phyloP scores from a whole-genome alignment of 2,113 vertebrate species.

The Oncorhynchus gorbuscha region DNA sequence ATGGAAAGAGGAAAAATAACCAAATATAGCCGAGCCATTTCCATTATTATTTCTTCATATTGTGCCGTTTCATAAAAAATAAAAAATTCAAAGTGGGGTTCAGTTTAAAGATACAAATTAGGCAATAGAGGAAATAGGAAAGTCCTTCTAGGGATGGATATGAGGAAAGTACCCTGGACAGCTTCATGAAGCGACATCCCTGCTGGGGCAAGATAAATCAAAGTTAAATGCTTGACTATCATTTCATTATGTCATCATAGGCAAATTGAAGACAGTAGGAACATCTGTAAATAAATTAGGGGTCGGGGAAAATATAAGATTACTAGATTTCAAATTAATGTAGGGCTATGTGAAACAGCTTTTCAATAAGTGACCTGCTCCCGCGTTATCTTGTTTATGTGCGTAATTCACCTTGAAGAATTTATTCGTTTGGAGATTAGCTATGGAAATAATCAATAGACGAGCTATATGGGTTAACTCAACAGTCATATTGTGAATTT shows the following conservation, averaged over 20 bases:
- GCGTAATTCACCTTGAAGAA: constrained; percentile 85
- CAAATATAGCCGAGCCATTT: background rate
- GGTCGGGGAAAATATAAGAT: constrained; percentile 78
- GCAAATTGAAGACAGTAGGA: constrained; percentile 82
- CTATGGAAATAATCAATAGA: constrained; percentile 76
- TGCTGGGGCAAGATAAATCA: constrained; percentile 81
- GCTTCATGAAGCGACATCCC: constrained; percentile 77
- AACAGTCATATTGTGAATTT: constrained; percentile 76
- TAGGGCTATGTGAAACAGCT: constrained; percentile 79
- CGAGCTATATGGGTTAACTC: constrained; percentile 74
- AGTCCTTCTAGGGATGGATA: constrained; percentile 6
- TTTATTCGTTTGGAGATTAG: constrained; percentile 83
- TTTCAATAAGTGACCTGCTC: constrained; percentile 84
- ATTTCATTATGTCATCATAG: constrained; percentile 81
- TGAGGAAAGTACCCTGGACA: constrained; percentile 55
- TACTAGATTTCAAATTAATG: constrained; percentile 91
- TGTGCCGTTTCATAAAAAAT: background rate
- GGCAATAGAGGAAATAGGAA: background rate
- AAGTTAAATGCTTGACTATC: constrained; percentile 84
- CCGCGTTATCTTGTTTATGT: constrained; percentile 81
- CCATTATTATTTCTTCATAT: background rate
- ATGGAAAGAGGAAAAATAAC: constrained; percentile 7
- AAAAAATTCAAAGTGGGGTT: background rate
- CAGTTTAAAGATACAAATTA: background rate
- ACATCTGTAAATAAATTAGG: constrained; percentile 86